phyloP scores from a whole-genome alignment of 2,888 invertebrate genomes.

The Bombylius major region DNA sequence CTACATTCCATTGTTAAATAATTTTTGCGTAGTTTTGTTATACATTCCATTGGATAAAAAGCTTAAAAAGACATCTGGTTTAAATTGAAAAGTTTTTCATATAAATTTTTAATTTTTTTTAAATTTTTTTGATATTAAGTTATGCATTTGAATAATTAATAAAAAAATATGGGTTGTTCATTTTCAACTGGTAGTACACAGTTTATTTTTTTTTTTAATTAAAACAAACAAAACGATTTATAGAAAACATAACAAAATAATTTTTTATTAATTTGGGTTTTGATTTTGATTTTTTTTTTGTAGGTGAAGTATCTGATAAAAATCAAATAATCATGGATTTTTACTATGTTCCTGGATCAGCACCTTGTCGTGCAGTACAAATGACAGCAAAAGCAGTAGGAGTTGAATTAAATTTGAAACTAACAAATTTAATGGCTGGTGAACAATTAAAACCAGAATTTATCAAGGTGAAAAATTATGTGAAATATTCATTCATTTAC shows the following conservation, averaged over 20 bases:
- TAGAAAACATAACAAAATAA: neutral
- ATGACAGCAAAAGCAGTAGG: constrained; percentile 53
- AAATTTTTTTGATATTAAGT: no score
- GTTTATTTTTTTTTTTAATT: neutral
- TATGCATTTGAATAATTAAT: neutral
- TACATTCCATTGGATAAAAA: no score
- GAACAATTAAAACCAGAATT: constrained; percentile 59
- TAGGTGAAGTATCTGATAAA: neutral
- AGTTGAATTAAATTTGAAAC: constrained; percentile 51
- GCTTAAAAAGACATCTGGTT: no score
- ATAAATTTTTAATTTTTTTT: no score
- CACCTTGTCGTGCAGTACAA: constrained; percentile 52
- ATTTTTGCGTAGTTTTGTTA: no score
- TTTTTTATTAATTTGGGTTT: neutral
- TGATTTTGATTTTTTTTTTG: neutral
- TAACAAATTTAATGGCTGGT: constrained; percentile 44
- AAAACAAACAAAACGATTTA: neutral
- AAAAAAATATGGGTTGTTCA: constrained; percentile 3
- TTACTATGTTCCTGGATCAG: constrained; percentile 50
- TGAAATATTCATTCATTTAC: neutral
- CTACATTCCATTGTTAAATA: no score
- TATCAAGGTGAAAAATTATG: constrained; percentile 42
- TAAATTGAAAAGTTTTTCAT: no score
- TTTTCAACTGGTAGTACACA: neutral
- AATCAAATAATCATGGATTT: constrained; percentile 40